Conservation (phyloP, 37 sponge, comb jelly and placozoan species). For the Beroe forskalii region DNA sequence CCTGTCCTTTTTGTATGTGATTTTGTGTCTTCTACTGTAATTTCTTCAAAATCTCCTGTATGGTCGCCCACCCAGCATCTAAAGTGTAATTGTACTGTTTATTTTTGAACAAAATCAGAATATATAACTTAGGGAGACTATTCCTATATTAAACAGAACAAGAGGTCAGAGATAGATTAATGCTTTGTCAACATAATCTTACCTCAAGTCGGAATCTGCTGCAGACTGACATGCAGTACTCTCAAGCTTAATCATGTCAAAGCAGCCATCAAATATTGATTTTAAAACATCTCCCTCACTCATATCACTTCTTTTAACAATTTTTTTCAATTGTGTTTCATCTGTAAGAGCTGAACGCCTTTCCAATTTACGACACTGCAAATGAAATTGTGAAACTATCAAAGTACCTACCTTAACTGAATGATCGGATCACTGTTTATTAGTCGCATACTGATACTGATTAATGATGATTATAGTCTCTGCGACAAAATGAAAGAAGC, state of each 20-base stretch:
- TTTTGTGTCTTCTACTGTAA: background rate
- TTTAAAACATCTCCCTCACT: background rate
- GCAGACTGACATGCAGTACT: background rate
- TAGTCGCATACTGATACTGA: too few species aligned
- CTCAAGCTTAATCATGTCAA: background rate
- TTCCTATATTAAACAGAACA: too few species aligned
- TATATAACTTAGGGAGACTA: too few species aligned
- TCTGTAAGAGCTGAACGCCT: background rate
- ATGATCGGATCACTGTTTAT: too few species aligned
- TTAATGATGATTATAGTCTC: too few species aligned
- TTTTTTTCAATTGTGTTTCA: background rate
- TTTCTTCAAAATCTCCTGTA: background rate
- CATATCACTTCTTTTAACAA: background rate
- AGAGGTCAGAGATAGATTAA: too few species aligned
- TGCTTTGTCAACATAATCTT: too few species aligned
- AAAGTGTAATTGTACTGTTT: background rate
- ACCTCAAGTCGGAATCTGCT: background rate
- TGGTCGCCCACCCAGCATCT: slow-evolving; percentile 25
- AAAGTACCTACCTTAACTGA: too few species aligned
- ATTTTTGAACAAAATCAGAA: too few species aligned
- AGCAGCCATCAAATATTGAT: background rate
- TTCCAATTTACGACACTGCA: background rate
- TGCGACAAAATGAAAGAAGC: too few species aligned
- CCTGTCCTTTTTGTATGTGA: background rate
- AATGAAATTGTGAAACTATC: too few species aligned